A percentile compares a stretch with the other conserved stretches of the same genome.
Conservation (phyloP, 2,797 vertebrate genomes). For the Tapera naevia region DNA sequence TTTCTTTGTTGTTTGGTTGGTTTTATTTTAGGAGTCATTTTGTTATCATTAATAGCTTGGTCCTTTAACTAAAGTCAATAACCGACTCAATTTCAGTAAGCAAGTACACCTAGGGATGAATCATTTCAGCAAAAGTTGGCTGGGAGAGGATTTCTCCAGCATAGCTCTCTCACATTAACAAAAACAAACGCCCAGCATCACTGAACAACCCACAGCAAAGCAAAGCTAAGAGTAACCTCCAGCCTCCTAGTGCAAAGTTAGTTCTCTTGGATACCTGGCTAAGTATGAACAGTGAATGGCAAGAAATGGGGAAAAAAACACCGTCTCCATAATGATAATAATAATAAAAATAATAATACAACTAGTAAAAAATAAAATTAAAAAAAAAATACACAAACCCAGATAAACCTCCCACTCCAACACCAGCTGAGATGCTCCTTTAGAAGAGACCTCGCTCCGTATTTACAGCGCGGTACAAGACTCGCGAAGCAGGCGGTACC, state of each 20-base stretch:
- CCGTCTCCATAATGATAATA: no score
- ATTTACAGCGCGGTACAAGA: background rate
- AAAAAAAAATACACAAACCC: no score
- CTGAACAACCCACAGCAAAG: background rate
- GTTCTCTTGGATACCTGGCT: accelerated
- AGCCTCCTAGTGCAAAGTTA: background rate
- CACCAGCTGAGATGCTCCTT: no score
- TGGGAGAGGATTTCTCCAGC: background rate
- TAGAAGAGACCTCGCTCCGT: accelerated
- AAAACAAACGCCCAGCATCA: background rate
- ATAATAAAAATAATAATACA: no score
- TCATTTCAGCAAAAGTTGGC: background rate
- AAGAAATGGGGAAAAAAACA: background rate
- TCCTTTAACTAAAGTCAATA: background rate
- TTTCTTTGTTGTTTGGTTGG: background rate
- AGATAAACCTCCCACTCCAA: no score
- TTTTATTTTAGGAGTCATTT: background rate
- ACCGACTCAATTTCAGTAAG: background rate
- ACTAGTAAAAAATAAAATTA: no score
- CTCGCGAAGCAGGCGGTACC: accelerated
- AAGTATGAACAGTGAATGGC: accelerated
- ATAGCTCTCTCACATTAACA: accelerated
- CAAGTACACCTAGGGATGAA: background rate
- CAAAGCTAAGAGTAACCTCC: background rate
- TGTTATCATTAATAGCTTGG: background rate